Evolutionary conservation across 2,888 invertebrate species (phyloP).

Genomic region (Trachelus stipa): DNA sequence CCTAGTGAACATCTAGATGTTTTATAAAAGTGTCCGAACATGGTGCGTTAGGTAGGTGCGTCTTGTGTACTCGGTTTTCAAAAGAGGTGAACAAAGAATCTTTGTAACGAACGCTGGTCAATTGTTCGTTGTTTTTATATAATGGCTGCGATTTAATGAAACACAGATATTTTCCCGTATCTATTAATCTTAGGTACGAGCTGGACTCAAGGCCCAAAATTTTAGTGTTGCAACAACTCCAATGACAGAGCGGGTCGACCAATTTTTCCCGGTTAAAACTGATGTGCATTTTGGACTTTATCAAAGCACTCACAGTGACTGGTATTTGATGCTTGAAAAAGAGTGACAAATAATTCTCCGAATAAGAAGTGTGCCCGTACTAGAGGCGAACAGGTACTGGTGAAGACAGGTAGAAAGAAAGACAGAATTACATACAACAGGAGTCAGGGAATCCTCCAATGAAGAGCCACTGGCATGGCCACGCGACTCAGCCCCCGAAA

Average conservation of each 20-base stretch:
- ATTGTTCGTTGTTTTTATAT: constrained; percentile 44
- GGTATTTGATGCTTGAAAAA: constrained; percentile 8
- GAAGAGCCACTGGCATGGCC: constrained; percentile 71
- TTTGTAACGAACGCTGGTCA: constrained; percentile 15
- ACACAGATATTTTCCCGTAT: constrained; percentile 41
- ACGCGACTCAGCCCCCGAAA: constrained; percentile 80
- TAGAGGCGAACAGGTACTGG: no score
- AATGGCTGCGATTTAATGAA: constrained; percentile 50
- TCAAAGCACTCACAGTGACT: background rate
- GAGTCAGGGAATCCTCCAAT: constrained; percentile 39
- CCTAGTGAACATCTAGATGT: background rate
- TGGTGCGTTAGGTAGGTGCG: background rate
- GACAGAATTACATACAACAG: constrained; percentile 1
- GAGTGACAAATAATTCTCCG: constrained; percentile 12
- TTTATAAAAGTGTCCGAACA: background rate
- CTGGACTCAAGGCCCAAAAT: constrained; percentile 53
- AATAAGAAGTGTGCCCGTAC: background rate
- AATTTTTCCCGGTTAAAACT: background rate
- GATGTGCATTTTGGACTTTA: background rate
- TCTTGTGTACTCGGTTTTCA: background rate
- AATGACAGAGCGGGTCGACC: constrained; percentile 30
- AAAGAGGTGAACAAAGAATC: background rate
- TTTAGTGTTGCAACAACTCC: constrained; percentile 45
- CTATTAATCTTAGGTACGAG: constrained; percentile 45
- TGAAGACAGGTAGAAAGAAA: constrained; percentile 2